phyloP scores from a whole-genome alignment of 2,888 invertebrate species.

The Drosophila phalerata region DNA sequence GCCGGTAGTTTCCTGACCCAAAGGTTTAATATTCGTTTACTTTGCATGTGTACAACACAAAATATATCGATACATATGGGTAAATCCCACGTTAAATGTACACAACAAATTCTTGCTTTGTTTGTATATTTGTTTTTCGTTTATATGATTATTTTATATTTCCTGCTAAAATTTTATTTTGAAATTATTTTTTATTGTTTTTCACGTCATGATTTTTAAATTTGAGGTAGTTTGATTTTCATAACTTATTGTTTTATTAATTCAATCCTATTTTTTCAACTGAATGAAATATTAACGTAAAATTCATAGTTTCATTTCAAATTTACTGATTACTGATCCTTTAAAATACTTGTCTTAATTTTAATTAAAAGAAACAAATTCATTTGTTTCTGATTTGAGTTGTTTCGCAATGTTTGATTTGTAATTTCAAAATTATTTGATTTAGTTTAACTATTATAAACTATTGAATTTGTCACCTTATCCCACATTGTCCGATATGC shows the following conservation, averaged over 20 bases:
- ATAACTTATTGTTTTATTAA: no score
- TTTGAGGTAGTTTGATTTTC: no score
- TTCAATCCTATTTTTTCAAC: no score
- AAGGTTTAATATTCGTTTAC: neutral
- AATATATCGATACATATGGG: neutral
- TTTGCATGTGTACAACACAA: neutral
- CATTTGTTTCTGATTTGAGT: no score
- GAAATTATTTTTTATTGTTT: neutral
- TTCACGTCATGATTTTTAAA: neutral
- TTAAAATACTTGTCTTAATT: no score
- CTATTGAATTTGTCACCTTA: neutral
- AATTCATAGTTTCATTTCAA: no score
- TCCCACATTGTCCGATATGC: constrained; percentile 25
- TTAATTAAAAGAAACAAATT: no score
- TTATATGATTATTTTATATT: neutral
- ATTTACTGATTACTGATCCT: no score
- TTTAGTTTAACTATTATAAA: neutral
- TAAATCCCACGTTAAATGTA: neutral
- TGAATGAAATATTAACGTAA: no score
- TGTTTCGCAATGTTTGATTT: no score
- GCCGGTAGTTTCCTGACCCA: neutral
- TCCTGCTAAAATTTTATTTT: neutral
- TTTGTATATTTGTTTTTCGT: neutral
- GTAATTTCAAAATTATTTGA: neutral
- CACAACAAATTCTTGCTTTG: neutral